These are phyloP conservation scores for Ennomos fuscantarius DNA, from an alignment of 2,888 invertebrate species.

Conservation along the genomic window DNA sequence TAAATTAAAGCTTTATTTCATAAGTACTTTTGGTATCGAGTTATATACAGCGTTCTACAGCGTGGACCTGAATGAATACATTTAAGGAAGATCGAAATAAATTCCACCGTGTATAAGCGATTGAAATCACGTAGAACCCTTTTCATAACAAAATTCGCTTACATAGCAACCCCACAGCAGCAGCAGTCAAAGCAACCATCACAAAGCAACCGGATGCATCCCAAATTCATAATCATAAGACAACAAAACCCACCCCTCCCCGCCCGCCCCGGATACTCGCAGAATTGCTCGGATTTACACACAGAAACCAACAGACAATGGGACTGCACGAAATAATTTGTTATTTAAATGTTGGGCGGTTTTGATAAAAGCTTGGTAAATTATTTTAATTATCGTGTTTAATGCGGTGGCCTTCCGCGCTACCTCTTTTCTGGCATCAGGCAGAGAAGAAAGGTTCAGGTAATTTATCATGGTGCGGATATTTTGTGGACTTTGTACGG, in stretches of 20 bases:
- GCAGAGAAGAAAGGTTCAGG: background rate
- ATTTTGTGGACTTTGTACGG: slow-evolving; percentile 1
- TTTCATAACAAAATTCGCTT: slow-evolving; percentile 24
- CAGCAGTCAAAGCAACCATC: slow-evolving; percentile 65
- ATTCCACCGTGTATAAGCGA: too few relatives aligned
- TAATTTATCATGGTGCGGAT: slow-evolving; percentile 7
- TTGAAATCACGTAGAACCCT: too few relatives aligned
- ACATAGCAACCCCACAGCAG: slow-evolving; percentile 37
- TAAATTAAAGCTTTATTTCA: too few relatives aligned
- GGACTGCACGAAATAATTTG: slow-evolving; percentile 37
- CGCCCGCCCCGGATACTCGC: slow-evolving; percentile 8
- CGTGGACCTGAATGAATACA: too few relatives aligned
- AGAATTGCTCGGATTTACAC: slow-evolving; percentile 30
- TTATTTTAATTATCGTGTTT: slow-evolving; percentile 14
- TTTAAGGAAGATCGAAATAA: too few relatives aligned
- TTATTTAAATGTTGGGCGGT: slow-evolving; percentile 34
- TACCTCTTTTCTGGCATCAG: slow-evolving; percentile 9
- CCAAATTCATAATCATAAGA: slow-evolving; percentile 69
- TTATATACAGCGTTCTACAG: too few relatives aligned
- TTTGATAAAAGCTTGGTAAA: slow-evolving; percentile 15
- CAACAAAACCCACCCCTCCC: slow-evolving; percentile 45
- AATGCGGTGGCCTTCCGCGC: slow-evolving; percentile 2
- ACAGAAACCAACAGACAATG: slow-evolving; percentile 28
- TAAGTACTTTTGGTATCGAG: too few relatives aligned
- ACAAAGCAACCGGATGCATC: slow-evolving; percentile 65